Percentiles rank a stretch among this genome's conserved stretches.
These are phyloP conservation scores for Ivindomyrus marchei DNA, from an alignment of 2,113 vertebrate species.

Conservation along the genomic window DNA sequence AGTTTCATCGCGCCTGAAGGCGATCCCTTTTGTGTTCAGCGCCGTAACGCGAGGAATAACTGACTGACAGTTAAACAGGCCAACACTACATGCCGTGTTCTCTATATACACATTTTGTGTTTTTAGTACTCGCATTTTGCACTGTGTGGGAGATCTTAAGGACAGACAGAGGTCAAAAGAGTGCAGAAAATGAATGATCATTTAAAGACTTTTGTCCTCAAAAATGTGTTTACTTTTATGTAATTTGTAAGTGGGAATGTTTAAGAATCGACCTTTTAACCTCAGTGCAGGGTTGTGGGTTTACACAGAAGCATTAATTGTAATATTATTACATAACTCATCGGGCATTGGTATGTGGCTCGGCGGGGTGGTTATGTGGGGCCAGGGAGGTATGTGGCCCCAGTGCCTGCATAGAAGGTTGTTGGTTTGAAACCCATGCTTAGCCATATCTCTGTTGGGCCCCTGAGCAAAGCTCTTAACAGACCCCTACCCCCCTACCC, in stretches of 20 bases:
- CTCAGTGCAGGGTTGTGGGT: background rate
- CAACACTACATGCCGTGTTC: constrained; percentile 8
- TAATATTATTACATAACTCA: background rate
- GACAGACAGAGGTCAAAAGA: background rate
- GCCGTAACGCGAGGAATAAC: constrained; percentile 34
- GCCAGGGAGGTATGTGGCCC: too few species aligned
- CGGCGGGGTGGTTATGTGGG: background rate
- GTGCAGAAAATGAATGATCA: background rate
- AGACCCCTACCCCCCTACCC: background rate
- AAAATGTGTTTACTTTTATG: background rate
- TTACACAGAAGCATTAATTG: background rate
- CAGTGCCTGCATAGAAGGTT: background rate
- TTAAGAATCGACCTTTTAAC: background rate
- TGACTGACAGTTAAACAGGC: constrained; percentile 38
- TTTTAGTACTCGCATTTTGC: background rate
- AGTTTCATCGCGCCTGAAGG: constrained; percentile 22
- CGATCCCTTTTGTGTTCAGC: constrained; percentile 17
- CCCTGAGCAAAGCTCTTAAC: background rate
- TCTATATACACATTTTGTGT: background rate
- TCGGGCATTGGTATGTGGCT: background rate
- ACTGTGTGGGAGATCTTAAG: background rate
- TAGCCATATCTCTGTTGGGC: background rate
- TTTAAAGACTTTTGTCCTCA: background rate
- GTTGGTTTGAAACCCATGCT: background rate
- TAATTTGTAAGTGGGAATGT: background rate